A percentile compares a stretch with the other conserved stretches of the same genome.
Evolutionary conservation across 2,888 invertebrate genomes (phyloP).

Genomic region (Acanthosepion pharaonis): DNA sequence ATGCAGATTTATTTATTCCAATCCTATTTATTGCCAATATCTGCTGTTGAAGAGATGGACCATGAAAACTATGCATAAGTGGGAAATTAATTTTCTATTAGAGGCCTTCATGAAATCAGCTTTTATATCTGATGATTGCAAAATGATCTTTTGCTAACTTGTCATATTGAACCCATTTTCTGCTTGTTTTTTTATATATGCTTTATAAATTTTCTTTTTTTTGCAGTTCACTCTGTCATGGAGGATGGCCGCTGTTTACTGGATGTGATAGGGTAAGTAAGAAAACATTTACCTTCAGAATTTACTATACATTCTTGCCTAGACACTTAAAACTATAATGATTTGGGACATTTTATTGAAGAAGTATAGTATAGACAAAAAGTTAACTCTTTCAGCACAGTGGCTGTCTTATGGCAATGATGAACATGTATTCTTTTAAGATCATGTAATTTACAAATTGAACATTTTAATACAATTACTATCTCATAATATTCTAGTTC

Average conservation of each 20-base stretch:
- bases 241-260: conserved; percentile 66
- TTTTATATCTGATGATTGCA: neutral
- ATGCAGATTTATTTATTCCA: neutral
- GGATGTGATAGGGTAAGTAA: conserved; percentile 58
- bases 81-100: neutral
- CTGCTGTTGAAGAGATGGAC: neutral
- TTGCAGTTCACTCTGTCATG: conserved; percentile 61
- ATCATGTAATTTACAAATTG: no score
- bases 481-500: no score
- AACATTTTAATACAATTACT: no score
- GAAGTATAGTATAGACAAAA: no score
- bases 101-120: neutral
- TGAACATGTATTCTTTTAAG: no score
- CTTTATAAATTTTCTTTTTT: neutral
- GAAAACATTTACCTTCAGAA: neutral
- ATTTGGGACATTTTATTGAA: no score
- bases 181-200: neutral
- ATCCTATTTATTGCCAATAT: neutral
- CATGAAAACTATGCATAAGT: neutral
- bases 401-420: no score
- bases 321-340: no score
- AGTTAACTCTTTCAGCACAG: no score
- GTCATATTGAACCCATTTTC: neutral
- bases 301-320: no score
- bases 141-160: neutral